Percentiles rank a stretch among this genome's conserved stretches.
phyloP scores from a whole-genome alignment of 2,888 invertebrate species.

The Caenorhabditis uteleia region DNA sequence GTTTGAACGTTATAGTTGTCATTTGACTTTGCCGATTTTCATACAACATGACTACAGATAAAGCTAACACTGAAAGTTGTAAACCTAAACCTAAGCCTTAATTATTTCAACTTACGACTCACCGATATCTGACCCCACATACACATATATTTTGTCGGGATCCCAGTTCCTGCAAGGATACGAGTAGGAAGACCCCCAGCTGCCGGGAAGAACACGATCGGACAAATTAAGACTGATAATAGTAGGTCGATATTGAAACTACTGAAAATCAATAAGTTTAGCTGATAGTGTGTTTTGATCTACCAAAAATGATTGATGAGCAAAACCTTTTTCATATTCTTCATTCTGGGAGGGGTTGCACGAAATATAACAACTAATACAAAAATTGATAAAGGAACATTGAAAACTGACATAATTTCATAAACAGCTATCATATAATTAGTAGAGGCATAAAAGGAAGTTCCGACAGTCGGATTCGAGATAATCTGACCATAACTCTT shows the following conservation, averaged over 20 bases:
- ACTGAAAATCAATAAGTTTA: too few species aligned
- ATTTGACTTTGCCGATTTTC: constrained; percentile 33
- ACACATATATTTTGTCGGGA: constrained; percentile 7
- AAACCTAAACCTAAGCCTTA: neutral
- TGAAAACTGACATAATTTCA: constrained; percentile 11
- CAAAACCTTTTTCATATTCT: constrained; percentile 10
- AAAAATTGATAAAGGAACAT: constrained; percentile 17
- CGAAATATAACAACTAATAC: constrained; percentile 9
- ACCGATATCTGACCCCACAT: constrained; percentile 21
- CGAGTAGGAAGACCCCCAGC: constrained; percentile 11
- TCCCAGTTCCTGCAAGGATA: constrained; percentile 4
- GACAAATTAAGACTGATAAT: constrained; percentile 8
- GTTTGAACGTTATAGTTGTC: constrained; percentile 14
- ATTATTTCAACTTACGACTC: constrained; percentile 6
- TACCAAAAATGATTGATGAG: constrained; percentile 6
- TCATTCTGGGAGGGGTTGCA: constrained; percentile 9
- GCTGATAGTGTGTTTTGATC: too few species aligned
- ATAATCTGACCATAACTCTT: too few species aligned
- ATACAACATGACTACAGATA: constrained; percentile 15
- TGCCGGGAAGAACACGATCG: constrained; percentile 16
- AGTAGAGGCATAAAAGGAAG: constrained; percentile 7
- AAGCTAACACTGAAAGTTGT: constrained; percentile 3
- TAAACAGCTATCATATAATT: constrained; percentile 20
- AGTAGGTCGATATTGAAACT: constrained; percentile 19
- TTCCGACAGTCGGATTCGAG: too few species aligned